A percentile compares a stretch with the other conserved stretches of the same genome.
phyloP scores from a whole-genome alignment of 2,113 vertebrate species.

The Muntiacus muntjak region DNA sequence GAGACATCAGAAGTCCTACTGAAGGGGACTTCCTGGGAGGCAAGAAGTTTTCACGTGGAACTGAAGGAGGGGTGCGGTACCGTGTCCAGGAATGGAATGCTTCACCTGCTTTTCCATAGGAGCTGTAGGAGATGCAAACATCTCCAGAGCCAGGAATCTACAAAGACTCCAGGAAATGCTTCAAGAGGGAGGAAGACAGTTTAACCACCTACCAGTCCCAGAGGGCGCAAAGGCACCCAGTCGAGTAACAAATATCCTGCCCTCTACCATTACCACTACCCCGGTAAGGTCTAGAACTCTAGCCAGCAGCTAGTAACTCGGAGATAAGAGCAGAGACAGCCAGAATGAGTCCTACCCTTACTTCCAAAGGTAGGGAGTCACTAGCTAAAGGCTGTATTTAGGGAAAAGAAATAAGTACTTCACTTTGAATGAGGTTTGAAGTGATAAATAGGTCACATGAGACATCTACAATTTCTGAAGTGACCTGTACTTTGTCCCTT shows the following conservation, averaged over 20 bases:
- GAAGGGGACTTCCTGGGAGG: neutral
- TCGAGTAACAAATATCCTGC: neutral
- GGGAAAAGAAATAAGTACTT: neutral
- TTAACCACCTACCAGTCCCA: neutral
- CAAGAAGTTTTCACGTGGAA: neutral
- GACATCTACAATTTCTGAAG: neutral
- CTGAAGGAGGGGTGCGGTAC: neutral
- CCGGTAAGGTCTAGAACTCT: neutral
- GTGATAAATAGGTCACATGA: neutral
- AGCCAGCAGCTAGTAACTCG: neutral
- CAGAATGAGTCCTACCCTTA: rapidly evolving
- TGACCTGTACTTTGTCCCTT: neutral
- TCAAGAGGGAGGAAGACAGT: neutral
- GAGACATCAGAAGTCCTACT: neutral
- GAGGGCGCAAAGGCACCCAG: neutral
- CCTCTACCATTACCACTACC: neutral
- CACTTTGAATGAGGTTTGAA: neutral
- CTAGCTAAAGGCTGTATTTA: neutral
- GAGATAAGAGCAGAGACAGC: neutral
- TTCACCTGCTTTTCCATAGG: neutral
- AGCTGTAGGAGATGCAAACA: neutral
- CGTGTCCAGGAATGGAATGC: neutral
- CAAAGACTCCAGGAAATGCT: neutral
- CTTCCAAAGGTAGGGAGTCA: neutral
- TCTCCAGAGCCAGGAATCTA: neutral